Percentiles rank a stretch among this genome's conserved stretches.
These are phyloP conservation scores for Horisme vitalbata DNA, from an alignment of 2,888 invertebrate genomes.

Conservation along the genomic window DNA sequence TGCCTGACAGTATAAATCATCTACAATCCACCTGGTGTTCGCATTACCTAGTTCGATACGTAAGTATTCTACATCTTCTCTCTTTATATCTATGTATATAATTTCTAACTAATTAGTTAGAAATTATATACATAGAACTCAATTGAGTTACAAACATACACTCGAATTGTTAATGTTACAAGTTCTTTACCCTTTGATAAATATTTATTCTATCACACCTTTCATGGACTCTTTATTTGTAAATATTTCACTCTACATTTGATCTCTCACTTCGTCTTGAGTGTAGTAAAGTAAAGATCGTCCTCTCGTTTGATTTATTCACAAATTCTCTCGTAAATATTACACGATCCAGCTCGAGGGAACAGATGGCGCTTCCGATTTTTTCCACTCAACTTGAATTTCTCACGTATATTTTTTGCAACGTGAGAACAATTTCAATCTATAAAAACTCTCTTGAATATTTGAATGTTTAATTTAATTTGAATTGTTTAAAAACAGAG, in stretches of 20 bases:
- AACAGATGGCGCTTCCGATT: conserved; percentile 63
- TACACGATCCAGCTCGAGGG: conserved; percentile 41
- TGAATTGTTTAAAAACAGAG: neutral
- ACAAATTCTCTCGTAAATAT: conserved; percentile 54
- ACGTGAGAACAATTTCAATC: conserved; percentile 33
- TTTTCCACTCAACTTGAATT: conserved; percentile 48
- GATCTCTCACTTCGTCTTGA: conserved; percentile 24
- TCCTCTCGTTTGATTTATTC: conserved; percentile 55
- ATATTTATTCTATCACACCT: conserved; percentile 19
- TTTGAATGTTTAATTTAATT: neutral
- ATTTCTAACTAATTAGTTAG: too few species aligned
- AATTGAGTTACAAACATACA: neutral
- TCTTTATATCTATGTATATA: neutral
- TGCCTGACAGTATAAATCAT: too few species aligned
- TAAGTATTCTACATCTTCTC: too few species aligned
- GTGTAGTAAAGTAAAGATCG: conserved; percentile 33
- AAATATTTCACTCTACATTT: conserved; percentile 28
- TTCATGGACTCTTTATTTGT: conserved; percentile 21
- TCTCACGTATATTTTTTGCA: conserved; percentile 51
- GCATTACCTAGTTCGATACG: too few species aligned
- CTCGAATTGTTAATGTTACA: neutral
- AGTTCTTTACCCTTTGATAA: conserved; percentile 10
- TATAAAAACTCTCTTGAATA: conserved; percentile 9
- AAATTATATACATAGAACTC: too few species aligned
- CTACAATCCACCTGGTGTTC: too few species aligned